A percentile compares a stretch with the other conserved stretches of the same genome.
phyloP scores from a whole-genome alignment of 1,140 invertebrate genomes.

The Sinonovacula constricta region DNA sequence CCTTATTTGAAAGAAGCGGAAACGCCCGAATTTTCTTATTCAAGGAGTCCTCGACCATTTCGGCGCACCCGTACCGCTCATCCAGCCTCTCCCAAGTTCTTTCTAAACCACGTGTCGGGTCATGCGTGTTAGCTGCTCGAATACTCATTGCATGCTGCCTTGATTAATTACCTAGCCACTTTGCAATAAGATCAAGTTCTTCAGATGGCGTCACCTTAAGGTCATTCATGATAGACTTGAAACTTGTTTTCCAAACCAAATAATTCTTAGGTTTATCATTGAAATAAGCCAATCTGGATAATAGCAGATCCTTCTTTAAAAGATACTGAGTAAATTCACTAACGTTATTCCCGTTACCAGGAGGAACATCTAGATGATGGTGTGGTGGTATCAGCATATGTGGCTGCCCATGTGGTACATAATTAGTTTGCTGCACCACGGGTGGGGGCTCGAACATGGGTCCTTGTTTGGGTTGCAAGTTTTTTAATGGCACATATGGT shows the following conservation, averaged over 20 bases:
- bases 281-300: constrained; percentile 14
- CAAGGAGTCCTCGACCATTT: constrained; percentile 25
- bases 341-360: background rate
- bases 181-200: constrained; percentile 48
- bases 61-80: constrained; percentile 39
- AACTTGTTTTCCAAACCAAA: constrained; percentile 33
- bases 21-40: constrained; percentile 34
- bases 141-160: constrained; percentile 38
- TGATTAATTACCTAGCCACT: constrained; percentile 43
- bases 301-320: constrained; percentile 46
- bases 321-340: constrained; percentile 31
- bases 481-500: background rate
- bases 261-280: constrained; percentile 42
- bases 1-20: constrained; percentile 37
- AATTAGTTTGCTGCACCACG: background rate
- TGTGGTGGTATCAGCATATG: constrained; percentile 3
- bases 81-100: constrained; percentile 50
- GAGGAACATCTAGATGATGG: background rate
- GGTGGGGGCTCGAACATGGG: background rate
- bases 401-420: constrained; percentile 3
- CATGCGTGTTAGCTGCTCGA: constrained; percentile 6
- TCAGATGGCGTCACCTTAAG: constrained; percentile 18
- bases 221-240: constrained; percentile 22
- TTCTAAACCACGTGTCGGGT: background rate
- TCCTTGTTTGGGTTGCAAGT: constrained; percentile 1